These are phyloP conservation scores for Andrena minutula DNA, from an alignment of 2,888 invertebrate species.

Conservation along the genomic window DNA sequence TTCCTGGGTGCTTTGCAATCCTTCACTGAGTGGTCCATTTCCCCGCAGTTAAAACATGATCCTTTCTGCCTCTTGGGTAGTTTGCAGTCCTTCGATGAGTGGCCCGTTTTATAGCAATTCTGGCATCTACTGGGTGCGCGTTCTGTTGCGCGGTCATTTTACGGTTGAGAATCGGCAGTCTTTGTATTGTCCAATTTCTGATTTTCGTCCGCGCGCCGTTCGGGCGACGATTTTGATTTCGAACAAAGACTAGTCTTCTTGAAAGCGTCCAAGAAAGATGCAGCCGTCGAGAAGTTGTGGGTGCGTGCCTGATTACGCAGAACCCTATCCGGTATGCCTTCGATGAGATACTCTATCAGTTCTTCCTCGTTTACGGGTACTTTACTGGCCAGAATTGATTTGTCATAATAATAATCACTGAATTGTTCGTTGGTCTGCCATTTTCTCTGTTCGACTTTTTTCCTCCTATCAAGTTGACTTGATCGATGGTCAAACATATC, in stretches of 20 bases:
- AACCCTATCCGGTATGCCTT: conserved; percentile 3
- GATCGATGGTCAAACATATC: background rate
- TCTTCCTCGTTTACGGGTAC: background rate
- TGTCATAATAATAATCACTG: background rate
- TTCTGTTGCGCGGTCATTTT: conserved; percentile 14
- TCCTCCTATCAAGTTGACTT: background rate
- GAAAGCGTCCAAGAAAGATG: no score
- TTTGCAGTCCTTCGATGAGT: no score
- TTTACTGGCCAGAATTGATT: background rate
- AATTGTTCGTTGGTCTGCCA: background rate
- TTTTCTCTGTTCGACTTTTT: background rate
- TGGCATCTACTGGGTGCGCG: background rate
- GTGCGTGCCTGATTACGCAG: background rate
- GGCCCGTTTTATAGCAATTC: no score
- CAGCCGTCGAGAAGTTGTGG: no score
- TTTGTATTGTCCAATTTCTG: background rate
- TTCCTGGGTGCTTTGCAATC: no score
- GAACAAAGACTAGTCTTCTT: no score
- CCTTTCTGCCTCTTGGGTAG: no score
- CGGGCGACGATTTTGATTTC: no score
- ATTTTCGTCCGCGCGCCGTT: no score
- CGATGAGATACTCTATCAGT: conserved; percentile 2
- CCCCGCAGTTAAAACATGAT: no score
- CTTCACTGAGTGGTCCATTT: no score
- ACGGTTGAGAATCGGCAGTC: conserved; percentile 30